Conservation (phyloP, 2,888 invertebrate species). For the Unio pictorum region DNA sequence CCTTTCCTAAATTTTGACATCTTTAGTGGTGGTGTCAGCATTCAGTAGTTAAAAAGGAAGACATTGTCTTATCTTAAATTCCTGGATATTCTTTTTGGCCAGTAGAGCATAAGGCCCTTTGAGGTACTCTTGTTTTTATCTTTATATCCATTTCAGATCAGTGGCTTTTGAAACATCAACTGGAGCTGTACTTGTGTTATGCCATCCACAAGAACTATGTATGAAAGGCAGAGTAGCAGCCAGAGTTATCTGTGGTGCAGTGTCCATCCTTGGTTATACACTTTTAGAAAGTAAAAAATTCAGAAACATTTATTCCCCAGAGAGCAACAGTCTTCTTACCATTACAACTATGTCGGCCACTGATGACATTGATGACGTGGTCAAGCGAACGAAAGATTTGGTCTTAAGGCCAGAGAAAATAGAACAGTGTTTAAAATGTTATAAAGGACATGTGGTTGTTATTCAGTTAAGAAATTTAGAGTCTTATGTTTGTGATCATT, state of each 20-base stretch:
- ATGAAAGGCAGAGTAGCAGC: constrained; percentile 46
- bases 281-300: constrained; percentile 16
- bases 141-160: no score
- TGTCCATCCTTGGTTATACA: constrained; percentile 38
- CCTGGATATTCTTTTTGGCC: no score
- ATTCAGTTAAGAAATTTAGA: constrained; percentile 30
- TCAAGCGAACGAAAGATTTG: constrained; percentile 3
- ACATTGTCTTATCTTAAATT: no score
- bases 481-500: constrained; percentile 35
- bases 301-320: constrained; percentile 50
- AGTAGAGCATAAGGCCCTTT: no score
- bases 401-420: neutral
- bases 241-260: constrained; percentile 36
- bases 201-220: constrained; percentile 39
- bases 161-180: no score
- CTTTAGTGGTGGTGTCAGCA: no score
- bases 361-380: constrained; percentile 13
- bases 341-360: constrained; percentile 25
- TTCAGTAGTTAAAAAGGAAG: no score
- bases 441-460: constrained; percentile 26
- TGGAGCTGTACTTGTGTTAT: constrained; percentile 18
- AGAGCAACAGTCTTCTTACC: constrained; percentile 45
- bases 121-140: no score
- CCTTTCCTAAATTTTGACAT: no score
- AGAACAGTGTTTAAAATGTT: neutral